phyloP scores from a whole-genome alignment of 2,888 invertebrate genomes.

The Drosophila antonietae region DNA sequence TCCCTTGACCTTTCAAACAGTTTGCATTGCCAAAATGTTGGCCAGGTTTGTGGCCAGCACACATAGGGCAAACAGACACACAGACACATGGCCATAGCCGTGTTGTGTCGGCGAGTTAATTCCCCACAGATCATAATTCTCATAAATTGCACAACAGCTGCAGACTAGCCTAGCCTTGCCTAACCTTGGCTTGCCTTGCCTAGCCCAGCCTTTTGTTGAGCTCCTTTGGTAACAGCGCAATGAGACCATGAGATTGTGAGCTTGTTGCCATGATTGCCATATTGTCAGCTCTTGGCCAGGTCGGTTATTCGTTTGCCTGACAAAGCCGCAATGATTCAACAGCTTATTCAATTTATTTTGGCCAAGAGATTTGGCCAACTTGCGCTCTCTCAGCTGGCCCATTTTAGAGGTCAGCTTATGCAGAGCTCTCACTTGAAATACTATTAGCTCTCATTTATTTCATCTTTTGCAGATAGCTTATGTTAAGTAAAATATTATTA shows the following conservation, averaged over 20 bases:
- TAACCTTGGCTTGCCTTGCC: background rate
- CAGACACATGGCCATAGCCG: conserved; percentile 7
- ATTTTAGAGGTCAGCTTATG: conserved; percentile 27
- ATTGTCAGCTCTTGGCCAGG: conserved; percentile 8
- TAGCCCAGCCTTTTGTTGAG: conserved; percentile 10
- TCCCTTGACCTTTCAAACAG: conserved; percentile 52
- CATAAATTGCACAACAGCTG: conserved; percentile 59
- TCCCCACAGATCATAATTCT: conserved; percentile 59
- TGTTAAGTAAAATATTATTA: background rate
- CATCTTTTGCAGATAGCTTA: conserved; percentile 8
- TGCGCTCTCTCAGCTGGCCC: conserved; percentile 10
- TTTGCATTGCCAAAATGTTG: conserved; percentile 33
- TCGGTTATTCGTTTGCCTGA: conserved; percentile 16
- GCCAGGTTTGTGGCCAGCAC: conserved; percentile 31
- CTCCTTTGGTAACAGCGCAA: conserved; percentile 1
- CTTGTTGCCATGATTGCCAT: conserved; percentile 13
- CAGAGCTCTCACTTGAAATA: background rate
- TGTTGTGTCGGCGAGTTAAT: conserved; percentile 28
- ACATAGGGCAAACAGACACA: conserved; percentile 6
- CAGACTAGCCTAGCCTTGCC: conserved; percentile 19
- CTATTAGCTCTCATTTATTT: conserved; percentile 6
- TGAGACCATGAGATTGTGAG: background rate
- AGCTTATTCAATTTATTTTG: conserved; percentile 47
- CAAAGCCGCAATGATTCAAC: conserved; percentile 49
- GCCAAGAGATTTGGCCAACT: background rate